phyloP scores from a whole-genome alignment of 1,140 invertebrate genomes.

The Cotesia glomerata region DNA sequence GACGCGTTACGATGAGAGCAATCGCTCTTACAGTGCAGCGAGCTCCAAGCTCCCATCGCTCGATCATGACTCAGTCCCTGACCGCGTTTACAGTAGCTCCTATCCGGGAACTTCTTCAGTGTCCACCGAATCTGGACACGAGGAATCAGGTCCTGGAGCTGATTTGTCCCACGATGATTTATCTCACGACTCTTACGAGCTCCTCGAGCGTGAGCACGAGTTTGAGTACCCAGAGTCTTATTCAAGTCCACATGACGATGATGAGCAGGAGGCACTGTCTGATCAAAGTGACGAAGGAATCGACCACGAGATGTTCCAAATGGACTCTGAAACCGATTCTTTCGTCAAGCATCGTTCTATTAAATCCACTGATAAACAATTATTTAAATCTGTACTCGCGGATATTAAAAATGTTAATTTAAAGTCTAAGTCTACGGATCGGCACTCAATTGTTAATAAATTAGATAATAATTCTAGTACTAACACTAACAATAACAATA shows the following conservation, averaged over 20 bases:
- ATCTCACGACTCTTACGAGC: constrained; percentile 87
- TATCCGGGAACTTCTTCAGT: constrained; percentile 79
- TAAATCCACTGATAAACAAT: constrained; percentile 48
- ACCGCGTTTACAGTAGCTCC: constrained; percentile 81
- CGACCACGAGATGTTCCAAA: constrained; percentile 62
- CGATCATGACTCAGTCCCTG: constrained; percentile 68
- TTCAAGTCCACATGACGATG: constrained; percentile 53
- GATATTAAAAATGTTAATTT: constrained; percentile 45
- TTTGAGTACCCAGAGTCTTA: constrained; percentile 60
- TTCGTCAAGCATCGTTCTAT: constrained; percentile 57
- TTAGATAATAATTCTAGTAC: constrained; percentile 22
- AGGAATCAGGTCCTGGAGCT: constrained; percentile 61
- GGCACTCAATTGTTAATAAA: constrained; percentile 43
- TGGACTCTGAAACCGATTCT: constrained; percentile 61
- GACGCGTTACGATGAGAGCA: constrained; percentile 77
- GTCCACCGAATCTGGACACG: constrained; percentile 70
- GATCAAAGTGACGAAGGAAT: constrained; percentile 60
- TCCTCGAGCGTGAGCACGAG: constrained; percentile 73
- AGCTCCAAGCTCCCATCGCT: constrained; percentile 67
- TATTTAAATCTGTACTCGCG: constrained; percentile 50
- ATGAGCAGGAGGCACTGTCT: constrained; percentile 46
- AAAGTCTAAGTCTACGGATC: constrained; percentile 48
- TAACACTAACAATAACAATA: too few species aligned
- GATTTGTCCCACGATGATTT: constrained; percentile 82
- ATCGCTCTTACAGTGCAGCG: constrained; percentile 67